These are phyloP conservation scores for Eretmochelys imbricata DNA, from an alignment of 2,113 vertebrate genomes.

Conservation along the genomic window DNA sequence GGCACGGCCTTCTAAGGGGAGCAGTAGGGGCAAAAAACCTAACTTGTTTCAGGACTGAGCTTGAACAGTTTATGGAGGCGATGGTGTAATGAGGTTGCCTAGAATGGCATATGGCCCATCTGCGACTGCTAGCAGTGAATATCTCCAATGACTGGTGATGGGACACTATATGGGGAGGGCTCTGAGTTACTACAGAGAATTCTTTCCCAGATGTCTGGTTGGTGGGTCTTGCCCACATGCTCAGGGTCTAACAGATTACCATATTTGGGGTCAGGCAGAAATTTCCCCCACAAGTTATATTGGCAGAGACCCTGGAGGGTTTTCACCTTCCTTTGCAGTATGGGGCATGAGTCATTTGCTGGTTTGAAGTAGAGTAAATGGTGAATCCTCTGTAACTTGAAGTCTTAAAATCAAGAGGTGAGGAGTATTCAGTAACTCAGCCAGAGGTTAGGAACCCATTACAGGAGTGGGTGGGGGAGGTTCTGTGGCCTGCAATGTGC, in stretches of 20 bases:
- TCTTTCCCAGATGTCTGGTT: too few species aligned
- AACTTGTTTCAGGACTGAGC: background rate
- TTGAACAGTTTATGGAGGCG: too few species aligned
- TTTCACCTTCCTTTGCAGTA: background rate
- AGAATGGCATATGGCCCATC: background rate
- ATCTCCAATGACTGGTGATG: background rate
- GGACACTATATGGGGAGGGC: background rate
- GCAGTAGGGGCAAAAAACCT: background rate
- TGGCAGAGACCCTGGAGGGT: background rate
- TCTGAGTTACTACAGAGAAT: background rate
- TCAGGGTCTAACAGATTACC: background rate
- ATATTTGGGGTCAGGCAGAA: background rate
- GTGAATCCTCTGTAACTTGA: background rate
- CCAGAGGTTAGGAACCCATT: background rate
- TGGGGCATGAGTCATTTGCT: background rate
- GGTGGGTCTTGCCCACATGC: background rate
- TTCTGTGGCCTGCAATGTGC: background rate
- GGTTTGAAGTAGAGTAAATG: background rate
- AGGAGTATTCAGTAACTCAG: background rate
- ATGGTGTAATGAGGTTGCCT: background rate
- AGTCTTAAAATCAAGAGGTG: background rate
- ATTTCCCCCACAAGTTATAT: background rate
- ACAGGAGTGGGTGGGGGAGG: background rate
- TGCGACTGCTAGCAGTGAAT: background rate
- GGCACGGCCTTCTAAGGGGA: too few species aligned